Percentiles rank a stretch among this genome's conserved stretches.
phyloP scores from a whole-genome alignment of 2,888 invertebrate species.

The Toxonevra muliebris region DNA sequence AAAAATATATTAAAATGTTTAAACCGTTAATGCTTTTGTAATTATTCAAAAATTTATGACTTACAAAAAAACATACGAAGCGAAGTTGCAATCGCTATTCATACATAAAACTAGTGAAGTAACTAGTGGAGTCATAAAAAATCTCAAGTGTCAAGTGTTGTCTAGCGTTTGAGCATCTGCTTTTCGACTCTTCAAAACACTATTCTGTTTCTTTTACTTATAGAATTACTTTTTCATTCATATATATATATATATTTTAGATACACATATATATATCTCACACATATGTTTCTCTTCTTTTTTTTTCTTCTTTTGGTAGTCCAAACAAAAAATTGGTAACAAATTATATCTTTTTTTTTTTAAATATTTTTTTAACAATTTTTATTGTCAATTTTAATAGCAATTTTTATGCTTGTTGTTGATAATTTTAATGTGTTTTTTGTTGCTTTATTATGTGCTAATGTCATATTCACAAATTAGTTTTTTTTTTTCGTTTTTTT shows the following conservation, averaged over 20 bases:
- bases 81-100: no score
- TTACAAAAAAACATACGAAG: slow-evolving; percentile 9
- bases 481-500: neutral
- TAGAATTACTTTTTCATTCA: no score
- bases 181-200: no score
- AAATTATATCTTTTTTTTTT: slow-evolving; percentile 2
- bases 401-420: slow-evolving; percentile 31
- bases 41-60: slow-evolving; percentile 29
- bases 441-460: slow-evolving; percentile 28
- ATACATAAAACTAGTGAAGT: no score
- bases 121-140: no score
- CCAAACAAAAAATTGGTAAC: neutral
- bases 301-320: neutral
- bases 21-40: slow-evolving; percentile 18
- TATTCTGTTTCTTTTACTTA: no score
- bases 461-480: slow-evolving; percentile 28
- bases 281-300: neutral
- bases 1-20: no score
- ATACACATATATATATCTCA: no score
- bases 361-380: slow-evolving; percentile 23
- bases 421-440: slow-evolving; percentile 31
- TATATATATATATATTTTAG: no score
- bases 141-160: no score
- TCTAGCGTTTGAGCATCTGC: no score
- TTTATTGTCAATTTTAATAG: slow-evolving; percentile 34